A percentile compares a stretch with the other conserved stretches of the same genome.
phyloP scores from a whole-genome alignment of 2,113 vertebrate genomes.

The Callopanchax toddi region DNA sequence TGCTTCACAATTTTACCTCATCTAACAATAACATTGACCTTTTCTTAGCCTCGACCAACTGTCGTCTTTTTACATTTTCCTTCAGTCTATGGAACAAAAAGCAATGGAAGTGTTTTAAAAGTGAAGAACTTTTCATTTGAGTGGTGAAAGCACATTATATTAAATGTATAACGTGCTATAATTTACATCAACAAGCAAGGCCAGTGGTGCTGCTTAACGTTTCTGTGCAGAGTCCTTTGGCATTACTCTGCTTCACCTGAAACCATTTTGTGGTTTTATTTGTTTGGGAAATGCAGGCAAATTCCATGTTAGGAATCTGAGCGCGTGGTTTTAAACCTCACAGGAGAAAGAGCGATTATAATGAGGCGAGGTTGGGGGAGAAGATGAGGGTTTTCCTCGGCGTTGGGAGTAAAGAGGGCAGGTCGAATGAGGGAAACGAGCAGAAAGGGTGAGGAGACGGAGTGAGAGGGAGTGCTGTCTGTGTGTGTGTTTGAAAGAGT shows the following conservation, averaged over 20 bases:
- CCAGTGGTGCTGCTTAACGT: not conserved
- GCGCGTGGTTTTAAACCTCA: slow-evolving; percentile 52
- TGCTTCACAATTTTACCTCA: too few species aligned
- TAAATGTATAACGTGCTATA: too few species aligned
- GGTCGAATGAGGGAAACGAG: slow-evolving; percentile 34
- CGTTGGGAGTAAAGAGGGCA: slow-evolving; percentile 44
- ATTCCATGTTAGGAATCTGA: slow-evolving; percentile 61
- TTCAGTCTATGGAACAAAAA: too few species aligned
- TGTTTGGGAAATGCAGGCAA: slow-evolving; percentile 66
- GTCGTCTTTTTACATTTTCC: too few species aligned
- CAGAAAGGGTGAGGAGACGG: slow-evolving; percentile 17
- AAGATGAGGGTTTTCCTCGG: slow-evolving; percentile 54
- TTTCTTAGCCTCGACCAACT: too few species aligned
- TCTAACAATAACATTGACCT: too few species aligned
- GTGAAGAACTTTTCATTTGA: too few species aligned
- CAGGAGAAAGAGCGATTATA: slow-evolving; percentile 4
- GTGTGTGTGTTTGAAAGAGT: slow-evolving; percentile 35
- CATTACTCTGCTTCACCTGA: slow-evolving; percentile 52
- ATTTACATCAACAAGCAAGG: too few species aligned
- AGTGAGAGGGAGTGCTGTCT: slow-evolving; percentile 7
- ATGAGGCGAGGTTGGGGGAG: not conserved
- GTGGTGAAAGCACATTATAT: too few species aligned
- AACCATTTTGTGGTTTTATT: slow-evolving; percentile 66
- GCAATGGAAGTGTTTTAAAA: too few species aligned
- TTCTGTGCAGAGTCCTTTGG: not conserved